phyloP scores from a whole-genome alignment of 2,797 vertebrate species.

The Sebastes alutus region DNA sequence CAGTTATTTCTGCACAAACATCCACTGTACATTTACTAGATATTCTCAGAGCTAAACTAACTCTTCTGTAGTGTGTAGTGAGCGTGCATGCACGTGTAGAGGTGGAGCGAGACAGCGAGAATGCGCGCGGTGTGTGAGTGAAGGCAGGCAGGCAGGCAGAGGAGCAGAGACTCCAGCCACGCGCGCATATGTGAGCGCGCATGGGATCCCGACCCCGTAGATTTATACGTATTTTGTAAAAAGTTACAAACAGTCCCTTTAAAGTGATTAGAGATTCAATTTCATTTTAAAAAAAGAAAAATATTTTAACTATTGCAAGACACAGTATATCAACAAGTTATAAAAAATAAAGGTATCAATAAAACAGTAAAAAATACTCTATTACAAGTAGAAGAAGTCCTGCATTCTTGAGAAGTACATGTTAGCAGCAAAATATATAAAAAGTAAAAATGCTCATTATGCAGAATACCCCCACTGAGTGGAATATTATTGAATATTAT shows the following conservation, averaged over 20 bases:
- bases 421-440: neutral
- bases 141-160: no score
- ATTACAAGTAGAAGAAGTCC: neutral
- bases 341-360: no score
- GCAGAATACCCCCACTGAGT: neutral
- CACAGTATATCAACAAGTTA: neutral
- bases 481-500: neutral
- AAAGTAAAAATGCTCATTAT: neutral
- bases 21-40: accelerated
- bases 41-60: no score
- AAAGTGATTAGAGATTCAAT: neutral
- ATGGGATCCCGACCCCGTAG: no score
- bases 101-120: no score
- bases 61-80: no score
- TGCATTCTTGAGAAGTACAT: neutral
- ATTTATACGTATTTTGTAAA: no score
- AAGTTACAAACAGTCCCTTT: no score
- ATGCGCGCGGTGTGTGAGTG: no score
- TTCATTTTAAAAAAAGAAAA: neutral
- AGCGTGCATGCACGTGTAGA: no score
- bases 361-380: neutral
- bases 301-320: neutral
- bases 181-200: accelerated
- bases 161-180: no score
- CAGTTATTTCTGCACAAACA: no score